Evolutionary conservation across 2,113 vertebrate genomes (phyloP), one percentile per base, ranked within the genome.

Genomic region (Phyllopteryx taeniolatus): DNA sequence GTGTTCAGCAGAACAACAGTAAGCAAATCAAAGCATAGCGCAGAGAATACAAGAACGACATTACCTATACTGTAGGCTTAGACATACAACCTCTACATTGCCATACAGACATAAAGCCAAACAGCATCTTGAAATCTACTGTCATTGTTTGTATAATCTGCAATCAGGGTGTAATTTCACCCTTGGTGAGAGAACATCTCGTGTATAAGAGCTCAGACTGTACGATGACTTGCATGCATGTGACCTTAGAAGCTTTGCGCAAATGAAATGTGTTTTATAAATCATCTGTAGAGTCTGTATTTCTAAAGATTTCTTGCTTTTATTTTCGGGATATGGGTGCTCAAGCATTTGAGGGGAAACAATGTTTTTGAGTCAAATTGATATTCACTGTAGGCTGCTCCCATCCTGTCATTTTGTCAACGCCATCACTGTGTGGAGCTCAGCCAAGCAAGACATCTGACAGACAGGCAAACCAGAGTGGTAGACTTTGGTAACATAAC

Each of bases 331-430:
- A 63, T 73, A 70, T 62, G 72, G 68, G 74, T 76, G 81, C 72
- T 70, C 78, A 71, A 64, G 72, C 27, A 73, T 82, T 87, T 78
- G 72, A 80, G 77, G 71, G 78, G 83, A 87, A 88, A 78, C 70
- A 57, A 78, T 73, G 76, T 79, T 88, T 83, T 85, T 81, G 81
- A 80, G 88, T 81, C 72, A 84, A 88, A 92, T 91, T 92, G 90
- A 89, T 88, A 92, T 91, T 90, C 90, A 87, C 72, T 78, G 83
- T 85, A 77, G 83, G 88, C 77, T 86, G 84, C 85, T 65, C 79
- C 74, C 77, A 76, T 85, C 81, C 91, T 91, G 91, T 92, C 92
- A 93, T 87, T 87, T 90, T 92, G 91, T 93, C 91, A 92, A 89
- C 90, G 81, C 79, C 87, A 83, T 91, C 90, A 88, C 84, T 73